Base-by-base conservation (phyloP, 2,888 invertebrate species). In the Euzophera pinguis region DNA sequence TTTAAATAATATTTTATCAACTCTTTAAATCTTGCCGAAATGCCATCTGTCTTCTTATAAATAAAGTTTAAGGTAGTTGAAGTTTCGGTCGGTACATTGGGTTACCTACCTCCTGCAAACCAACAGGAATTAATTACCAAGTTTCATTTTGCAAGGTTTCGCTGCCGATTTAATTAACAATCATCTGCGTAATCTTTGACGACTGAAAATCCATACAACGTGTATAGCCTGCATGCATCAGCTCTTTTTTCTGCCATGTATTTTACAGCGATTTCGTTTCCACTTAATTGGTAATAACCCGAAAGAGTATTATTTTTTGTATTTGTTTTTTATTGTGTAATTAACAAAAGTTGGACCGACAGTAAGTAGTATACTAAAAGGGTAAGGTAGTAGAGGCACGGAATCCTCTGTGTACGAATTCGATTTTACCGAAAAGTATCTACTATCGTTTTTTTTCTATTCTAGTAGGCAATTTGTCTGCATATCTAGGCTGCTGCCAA, bases 381-480 rank as follows among this genome's bases (percentile, higher is more conserved):
- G n/a, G n/a, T n/a, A n/a, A n/a, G n/a, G n/a, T n/a, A n/a, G n/a
- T n/a, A n/a, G n/a, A n/a, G n/a, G n/a, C n/a, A n/a, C n/a, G n/a
- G n/a, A n/a, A n/a, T n/a, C n/a, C n/a, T n/a, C n/a, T n/a, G n/a
- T n/a, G n/a, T n/a, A n/a, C n/a, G n/a, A n/a, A n/a, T n/a, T n/a
- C n/a, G n/a, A n/a, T n/a, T n/a, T n/a, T n/a, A n/a, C n/a, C n/a
- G n/a, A n/a, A n/a, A n/a, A n/a, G n/a, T n/a, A n/a, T n/a, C n/a
- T n/a, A n/a, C n/a, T n/a, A n/a, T n/a, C n/a, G n/a, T n/a, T n/a
- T n/a, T n/a, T 29, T 29, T 29, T 29, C 29, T 8, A 42, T 42
- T 17, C 42, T 42, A 16, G 64, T 73, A 73, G 72, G 75, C 75
- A 70, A 77, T 61, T 74, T 78, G 73, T 70, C 56, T 60, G 62